Conservation (phyloP, 2,113 vertebrate genomes). For the Pterophyllum scalare region DNA sequence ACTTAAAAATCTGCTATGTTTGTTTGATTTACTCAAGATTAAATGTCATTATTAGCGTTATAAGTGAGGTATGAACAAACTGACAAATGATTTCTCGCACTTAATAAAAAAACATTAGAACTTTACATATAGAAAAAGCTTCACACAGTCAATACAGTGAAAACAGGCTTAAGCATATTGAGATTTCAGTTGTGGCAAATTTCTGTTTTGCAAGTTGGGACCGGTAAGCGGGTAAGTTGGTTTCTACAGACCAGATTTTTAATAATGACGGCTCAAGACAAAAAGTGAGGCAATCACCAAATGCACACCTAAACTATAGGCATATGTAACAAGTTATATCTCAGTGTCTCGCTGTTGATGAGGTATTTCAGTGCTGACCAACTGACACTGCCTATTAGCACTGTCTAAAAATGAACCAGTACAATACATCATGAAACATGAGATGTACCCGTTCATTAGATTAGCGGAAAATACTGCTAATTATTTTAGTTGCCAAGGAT, state of each 20-base stretch:
- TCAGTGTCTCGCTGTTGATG: background rate
- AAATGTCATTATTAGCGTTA: background rate
- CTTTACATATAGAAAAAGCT: rapidly evolving
- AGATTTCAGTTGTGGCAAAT: background rate
- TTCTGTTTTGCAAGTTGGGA: background rate
- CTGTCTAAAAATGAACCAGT: background rate
- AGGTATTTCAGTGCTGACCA: background rate
- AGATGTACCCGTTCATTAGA: background rate
- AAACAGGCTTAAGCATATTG: background rate
- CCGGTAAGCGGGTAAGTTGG: background rate
- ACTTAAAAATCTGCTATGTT: background rate
- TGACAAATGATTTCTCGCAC: background rate
- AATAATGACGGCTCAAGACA: background rate
- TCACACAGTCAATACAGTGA: background rate
- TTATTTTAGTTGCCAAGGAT: background rate
- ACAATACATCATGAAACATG: background rate
- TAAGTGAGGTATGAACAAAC: background rate
- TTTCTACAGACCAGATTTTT: background rate
- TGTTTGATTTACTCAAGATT: background rate
- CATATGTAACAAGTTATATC: background rate
- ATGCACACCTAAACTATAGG: background rate
- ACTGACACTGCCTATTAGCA: background rate
- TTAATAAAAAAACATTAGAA: background rate
- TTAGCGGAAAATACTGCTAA: background rate
- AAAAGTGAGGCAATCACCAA: background rate